Conservation (phyloP, 2,888 invertebrate species). For the Onchidella celtica region DNA sequence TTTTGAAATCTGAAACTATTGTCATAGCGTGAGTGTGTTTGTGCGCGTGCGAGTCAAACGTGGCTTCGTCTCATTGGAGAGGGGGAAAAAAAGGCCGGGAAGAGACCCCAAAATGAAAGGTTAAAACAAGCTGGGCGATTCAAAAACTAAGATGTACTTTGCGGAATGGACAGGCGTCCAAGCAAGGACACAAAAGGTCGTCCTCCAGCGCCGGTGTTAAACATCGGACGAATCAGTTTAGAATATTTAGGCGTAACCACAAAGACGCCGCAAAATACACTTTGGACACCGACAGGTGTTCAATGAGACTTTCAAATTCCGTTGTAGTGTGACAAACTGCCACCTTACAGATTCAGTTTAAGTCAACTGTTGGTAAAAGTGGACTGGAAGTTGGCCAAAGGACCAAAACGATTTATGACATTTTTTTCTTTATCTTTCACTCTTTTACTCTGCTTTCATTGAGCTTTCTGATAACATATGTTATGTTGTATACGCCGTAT, state of each 20-base stretch:
- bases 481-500: too few species aligned
- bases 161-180: background rate
- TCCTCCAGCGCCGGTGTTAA: background rate
- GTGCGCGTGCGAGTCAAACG: background rate
- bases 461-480: too few species aligned
- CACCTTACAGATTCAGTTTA: too few species aligned
- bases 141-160: background rate
- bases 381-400: too few species aligned
- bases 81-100: background rate
- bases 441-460: too few species aligned
- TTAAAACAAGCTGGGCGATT: background rate
- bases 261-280: background rate
- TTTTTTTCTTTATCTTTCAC: too few species aligned
- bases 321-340: too few species aligned
- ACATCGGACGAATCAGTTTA: background rate
- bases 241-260: conserved; percentile 8
- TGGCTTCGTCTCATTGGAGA: too few species aligned
- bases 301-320: background rate
- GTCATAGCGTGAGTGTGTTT: background rate
- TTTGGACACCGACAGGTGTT: background rate
- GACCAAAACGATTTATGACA: too few species aligned
- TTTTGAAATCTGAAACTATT: background rate
- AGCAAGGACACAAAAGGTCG: background rate
- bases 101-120: background rate
- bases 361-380: too few species aligned